Evolutionary conservation across 2,797 vertebrate species (phyloP).

Genomic region (Mormyrus proboscirostris): DNA sequence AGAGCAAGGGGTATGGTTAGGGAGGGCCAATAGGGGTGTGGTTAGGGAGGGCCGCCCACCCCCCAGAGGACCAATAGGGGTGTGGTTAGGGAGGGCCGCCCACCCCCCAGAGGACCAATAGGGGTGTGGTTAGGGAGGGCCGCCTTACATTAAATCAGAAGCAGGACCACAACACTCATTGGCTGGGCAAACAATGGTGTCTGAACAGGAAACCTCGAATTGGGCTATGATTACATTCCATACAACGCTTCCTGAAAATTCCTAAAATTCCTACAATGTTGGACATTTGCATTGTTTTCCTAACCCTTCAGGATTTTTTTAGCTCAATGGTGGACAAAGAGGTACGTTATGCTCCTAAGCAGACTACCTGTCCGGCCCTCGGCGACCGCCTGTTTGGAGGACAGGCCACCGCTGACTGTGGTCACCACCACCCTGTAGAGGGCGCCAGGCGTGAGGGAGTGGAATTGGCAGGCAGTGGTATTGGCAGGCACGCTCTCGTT

Average conservation of each 20-base stretch:
- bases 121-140: neutral
- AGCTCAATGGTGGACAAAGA: neutral
- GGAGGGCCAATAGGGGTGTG: neutral
- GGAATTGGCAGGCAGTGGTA: conserved; percentile 64
- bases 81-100: neutral
- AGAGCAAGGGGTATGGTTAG: neutral
- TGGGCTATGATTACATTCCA: conserved; percentile 34
- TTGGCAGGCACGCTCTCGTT: conserved; percentile 75
- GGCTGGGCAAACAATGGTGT: conserved; percentile 41
- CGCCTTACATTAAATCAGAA: neutral
- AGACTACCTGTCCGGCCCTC: conserved; percentile 80
- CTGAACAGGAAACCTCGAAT: conserved; percentile 44
- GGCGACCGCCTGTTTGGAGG: conserved; percentile 73
- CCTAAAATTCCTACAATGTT: conserved; percentile 42
- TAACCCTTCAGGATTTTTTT: neutral
- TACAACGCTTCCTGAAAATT: conserved; percentile 53
- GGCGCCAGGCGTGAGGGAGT: conserved; percentile 70
- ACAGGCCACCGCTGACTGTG: conserved; percentile 66
- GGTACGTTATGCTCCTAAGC: neutral
- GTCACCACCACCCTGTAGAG: conserved; percentile 85
- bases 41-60: neutral
- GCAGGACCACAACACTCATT: neutral
- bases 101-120: neutral
- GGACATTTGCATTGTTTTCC: conserved; percentile 15
- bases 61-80: neutral